Base-by-base conservation (phyloP, 2,888 invertebrate genomes). In the Vanessa cardui region DNA sequence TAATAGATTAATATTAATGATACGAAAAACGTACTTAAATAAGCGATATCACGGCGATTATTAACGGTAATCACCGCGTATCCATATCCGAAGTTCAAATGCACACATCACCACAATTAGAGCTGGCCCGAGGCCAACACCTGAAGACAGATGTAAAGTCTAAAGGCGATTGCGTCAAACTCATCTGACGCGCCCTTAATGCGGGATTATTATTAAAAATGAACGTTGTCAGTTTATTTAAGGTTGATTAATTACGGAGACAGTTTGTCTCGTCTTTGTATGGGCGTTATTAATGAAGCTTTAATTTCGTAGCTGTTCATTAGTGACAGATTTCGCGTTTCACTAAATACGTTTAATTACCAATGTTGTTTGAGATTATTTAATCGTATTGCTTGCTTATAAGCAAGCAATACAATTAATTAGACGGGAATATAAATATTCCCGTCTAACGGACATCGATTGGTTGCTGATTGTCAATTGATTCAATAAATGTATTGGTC, bases 161-260 rank as follows among this genome's bases (percentile, higher is more conserved):
- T 31, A 31, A 56, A 56, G 12, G 39, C 5, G 33, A 18, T 56
- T 56, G 16, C 56, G 56, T 54, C 52, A 54, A 56, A 9, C 31
- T 16, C 33, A 8, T 39, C 18, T 56, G 49, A 58, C 66, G 62
- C 54, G 49, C 54, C 62, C 59, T 64, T 60, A 64, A 65, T 54
- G 20, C 56, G 52, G 47, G 68, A 68, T 63, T 68, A 71, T 71
- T 71, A 68, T 65, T 71, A 71, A 71, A 71, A 71, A 71, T 68
- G 71, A 68, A 68, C 62, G 68, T 59, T 64, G 66, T 66, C 68
- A 64, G 60, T 66, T 68, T 64, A 63, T 68, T 72, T 68, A 68
- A 72, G 60, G 65, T 64, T 70, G 68, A 74, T 70, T 74, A 68
- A 73, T 74, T 68, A 64, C 62, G 33, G 18, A 46, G 64, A 66